phyloP scores from a whole-genome alignment of 2,888 invertebrate genomes.

The Rotaria socialis region DNA sequence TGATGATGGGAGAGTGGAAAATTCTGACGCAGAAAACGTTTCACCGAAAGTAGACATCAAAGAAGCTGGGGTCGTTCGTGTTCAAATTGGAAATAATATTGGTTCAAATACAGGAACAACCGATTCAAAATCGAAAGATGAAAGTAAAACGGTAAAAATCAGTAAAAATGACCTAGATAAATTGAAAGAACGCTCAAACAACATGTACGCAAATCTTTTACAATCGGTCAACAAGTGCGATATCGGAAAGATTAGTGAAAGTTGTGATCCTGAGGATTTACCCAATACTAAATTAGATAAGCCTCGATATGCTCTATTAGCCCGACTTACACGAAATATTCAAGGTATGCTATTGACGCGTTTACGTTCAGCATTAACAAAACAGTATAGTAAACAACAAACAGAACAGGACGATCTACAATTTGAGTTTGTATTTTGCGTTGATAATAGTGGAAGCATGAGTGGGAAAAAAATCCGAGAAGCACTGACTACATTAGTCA shows the following conservation, averaged over 20 bases:
- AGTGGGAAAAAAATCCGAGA: neutral
- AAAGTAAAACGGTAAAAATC: neutral
- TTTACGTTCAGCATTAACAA: neutral
- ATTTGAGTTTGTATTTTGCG: neutral
- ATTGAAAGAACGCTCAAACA: neutral
- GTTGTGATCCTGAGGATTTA: neutral
- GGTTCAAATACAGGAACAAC: neutral
- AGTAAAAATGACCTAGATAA: neutral
- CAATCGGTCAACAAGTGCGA: neutral
- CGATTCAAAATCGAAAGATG: neutral
- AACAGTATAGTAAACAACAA: neutral
- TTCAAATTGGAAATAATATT: neutral
- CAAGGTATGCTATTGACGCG: neutral
- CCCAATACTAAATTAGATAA: neutral
- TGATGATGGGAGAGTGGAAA: neutral
- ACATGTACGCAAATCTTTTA: neutral
- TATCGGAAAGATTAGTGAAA: neutral
- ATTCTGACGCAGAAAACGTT: neutral
- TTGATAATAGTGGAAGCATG: constrained; percentile 35
- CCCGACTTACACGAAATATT: constrained; percentile 17
- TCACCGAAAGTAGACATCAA: neutral
- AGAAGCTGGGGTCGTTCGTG: neutral
- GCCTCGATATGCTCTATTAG: constrained; percentile 8
- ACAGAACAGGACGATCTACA: neutral
- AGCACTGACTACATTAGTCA: constrained; percentile 12